Evolutionary conservation across 2,888 invertebrate genomes (phyloP), one percentile per base, ranked within the genome.

Genomic region (Pilophorus perplexus): DNA sequence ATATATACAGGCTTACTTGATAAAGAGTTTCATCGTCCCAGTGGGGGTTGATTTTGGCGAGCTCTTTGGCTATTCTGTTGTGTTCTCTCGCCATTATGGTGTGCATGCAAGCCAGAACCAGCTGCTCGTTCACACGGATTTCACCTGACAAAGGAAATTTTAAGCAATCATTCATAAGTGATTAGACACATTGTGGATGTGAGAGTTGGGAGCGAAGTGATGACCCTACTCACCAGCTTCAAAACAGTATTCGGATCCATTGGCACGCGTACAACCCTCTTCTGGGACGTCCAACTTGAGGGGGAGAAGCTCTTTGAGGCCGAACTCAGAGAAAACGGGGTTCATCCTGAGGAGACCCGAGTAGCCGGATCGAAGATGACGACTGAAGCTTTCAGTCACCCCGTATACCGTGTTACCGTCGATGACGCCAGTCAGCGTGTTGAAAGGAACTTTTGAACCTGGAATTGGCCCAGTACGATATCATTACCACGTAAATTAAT

Each of bases 11-110:
- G 18, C 48, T 72, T 73, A 82, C 81, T 75, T 94, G 93, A 81
- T 87, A 94, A 0, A 93, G 77, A 0, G 88, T 93, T 78, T 94
- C 94, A 74, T 94, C 93, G 74, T 93, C 91, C 94, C 93, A 94
- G 76, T 91, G 92, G 0, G 91, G 91, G 79, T 95, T 94, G 4
- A 94, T 83, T 52, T 84, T 83, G 0, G 86, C 83, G 46, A 96
- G 78, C 10, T 80, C 86, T 52, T 82, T 83, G 0, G 94, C 93
- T 0, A 92, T 79, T 68, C 91, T 81, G 78, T 96, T 96, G 77
- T 96, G 95, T 75, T 95, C 92, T 66, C 93, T 81, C 0, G 93
- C 90, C 88, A 92, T 87, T 40, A 93, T 77, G 0, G 92, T 93
- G 76, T 94, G 93, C 91, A 93, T 92, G 71, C 91, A 90, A 0